Conservation (phyloP, 2,888 invertebrate genomes). For the Parnassius glacialis region DNA sequence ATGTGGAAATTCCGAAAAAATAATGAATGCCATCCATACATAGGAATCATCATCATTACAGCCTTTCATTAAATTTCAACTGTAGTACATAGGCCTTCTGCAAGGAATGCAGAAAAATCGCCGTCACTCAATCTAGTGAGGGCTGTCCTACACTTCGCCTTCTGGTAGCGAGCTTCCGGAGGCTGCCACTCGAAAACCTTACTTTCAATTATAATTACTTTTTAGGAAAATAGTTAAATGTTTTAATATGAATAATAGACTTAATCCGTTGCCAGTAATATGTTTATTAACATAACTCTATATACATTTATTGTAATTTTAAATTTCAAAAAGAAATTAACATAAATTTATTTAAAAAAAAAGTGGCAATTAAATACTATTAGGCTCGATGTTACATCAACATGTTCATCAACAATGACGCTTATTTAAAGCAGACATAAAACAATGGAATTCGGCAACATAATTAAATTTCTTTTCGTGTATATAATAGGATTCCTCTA, state of each 20-base stretch:
- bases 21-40: no score
- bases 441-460: conserved; percentile 51
- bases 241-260: conserved; percentile 42
- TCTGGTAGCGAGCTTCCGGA: not conserved
- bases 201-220: not conserved
- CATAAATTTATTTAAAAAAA: conserved; percentile 64
- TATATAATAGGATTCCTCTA: conserved; percentile 57
- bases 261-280: conserved; percentile 62
- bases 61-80: no score
- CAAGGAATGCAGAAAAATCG: no score
- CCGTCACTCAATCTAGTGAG: no score
- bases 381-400: no score
- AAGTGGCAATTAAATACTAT: conserved; percentile 59
- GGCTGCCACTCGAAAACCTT: not conserved
- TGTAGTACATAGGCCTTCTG: no score
- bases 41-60: no score
- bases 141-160: no score
- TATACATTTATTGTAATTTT: conserved; percentile 75
- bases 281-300: conserved; percentile 78
- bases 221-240: not conserved
- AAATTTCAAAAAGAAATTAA: conserved; percentile 70
- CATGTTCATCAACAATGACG: conserved; percentile 48
- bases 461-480: conserved; percentile 53
- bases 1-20: no score
- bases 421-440: conserved; percentile 54